These are phyloP conservation scores for Hedya salicella DNA, from an alignment of 2,888 invertebrate genomes.

Conservation along the genomic window DNA sequence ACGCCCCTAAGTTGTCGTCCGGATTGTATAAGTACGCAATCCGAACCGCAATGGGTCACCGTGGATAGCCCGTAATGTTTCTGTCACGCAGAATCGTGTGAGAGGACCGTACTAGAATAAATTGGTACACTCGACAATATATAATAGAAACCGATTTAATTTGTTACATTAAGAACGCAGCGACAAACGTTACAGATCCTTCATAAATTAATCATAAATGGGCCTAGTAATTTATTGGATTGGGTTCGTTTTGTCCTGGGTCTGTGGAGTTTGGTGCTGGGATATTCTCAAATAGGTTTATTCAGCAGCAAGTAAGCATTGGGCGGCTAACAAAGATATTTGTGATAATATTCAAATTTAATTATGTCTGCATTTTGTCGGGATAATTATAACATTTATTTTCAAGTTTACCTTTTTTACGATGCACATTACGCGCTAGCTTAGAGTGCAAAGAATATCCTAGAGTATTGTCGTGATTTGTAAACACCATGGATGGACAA, in stretches of 20 bases:
- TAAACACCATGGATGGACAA: too few relatives aligned
- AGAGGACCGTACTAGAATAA: slow-evolving; percentile 32
- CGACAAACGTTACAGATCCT: slow-evolving; percentile 15
- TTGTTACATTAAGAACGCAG: slow-evolving; percentile 24
- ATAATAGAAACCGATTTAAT: slow-evolving; percentile 29
- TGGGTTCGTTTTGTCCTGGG: slow-evolving; percentile 7
- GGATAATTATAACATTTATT: too few relatives aligned
- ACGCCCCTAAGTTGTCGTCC: slow-evolving; percentile 6
- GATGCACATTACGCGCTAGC: too few relatives aligned
- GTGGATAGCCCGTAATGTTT: slow-evolving; percentile 32
- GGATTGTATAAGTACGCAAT: slow-evolving; percentile 4
- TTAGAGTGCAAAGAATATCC: too few relatives aligned
- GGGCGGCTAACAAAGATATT: slow-evolving; percentile 32
- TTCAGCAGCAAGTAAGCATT: slow-evolving; percentile 20
- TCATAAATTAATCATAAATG: slow-evolving; percentile 6
- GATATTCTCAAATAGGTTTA: slow-evolving; percentile 19
- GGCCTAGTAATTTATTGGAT: slow-evolving; percentile 1
- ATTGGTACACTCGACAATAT: slow-evolving; percentile 42
- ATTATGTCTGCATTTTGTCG: too few relatives aligned
- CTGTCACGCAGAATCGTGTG: slow-evolving; percentile 13
- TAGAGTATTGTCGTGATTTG: too few relatives aligned
- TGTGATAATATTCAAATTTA: slow-evolving; percentile 9
- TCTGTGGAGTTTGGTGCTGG: slow-evolving; percentile 27
- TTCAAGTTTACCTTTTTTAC: too few relatives aligned
- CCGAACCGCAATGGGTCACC: slow-evolving; percentile 17